These are phyloP conservation scores for Pseudomyrmex cubaensis DNA, from an alignment of 1,140 invertebrate genomes.

Conservation along the genomic window DNA sequence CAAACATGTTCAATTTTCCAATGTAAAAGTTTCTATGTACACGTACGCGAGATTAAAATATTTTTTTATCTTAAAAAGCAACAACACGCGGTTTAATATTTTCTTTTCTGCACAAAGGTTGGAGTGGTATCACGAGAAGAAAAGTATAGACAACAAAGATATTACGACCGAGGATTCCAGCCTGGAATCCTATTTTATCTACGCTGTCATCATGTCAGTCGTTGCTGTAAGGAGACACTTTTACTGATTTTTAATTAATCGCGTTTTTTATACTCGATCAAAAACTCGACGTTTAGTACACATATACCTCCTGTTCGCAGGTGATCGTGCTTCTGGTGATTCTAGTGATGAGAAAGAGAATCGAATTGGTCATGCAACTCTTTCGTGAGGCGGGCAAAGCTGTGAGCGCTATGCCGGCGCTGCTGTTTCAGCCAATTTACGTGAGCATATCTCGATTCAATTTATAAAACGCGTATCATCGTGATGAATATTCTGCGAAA, in stretches of 20 bases:
- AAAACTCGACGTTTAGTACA: no score
- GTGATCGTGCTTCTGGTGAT: conserved; percentile 89
- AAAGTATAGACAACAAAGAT: conserved; percentile 74
- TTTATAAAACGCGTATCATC: neutral
- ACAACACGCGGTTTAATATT: neutral
- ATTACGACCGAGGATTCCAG: conserved; percentile 80
- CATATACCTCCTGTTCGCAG: conserved; percentile 56
- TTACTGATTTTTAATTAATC: neutral
- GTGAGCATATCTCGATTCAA: conserved; percentile 82
- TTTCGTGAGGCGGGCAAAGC: conserved; percentile 93
- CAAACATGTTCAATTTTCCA: neutral
- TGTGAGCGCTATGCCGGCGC: conserved; percentile 88
- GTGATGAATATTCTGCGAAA: neutral
- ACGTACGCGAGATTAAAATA: neutral
- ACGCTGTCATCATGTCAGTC: conserved; percentile 88
- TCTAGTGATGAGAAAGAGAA: conserved; percentile 90
- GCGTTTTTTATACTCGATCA: neutral
- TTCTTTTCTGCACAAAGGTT: conserved; percentile 64
- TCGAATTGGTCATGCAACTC: conserved; percentile 89
- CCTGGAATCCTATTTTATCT: conserved; percentile 83
- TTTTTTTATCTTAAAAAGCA: conserved; percentile 5
- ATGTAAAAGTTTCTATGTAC: neutral
- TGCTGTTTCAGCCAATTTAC: conserved; percentile 91
- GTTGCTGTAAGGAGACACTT: conserved; percentile 82
- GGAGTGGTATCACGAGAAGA: conserved; percentile 77